Evolutionary conservation across 1,140 invertebrate genomes (phyloP).

Genomic region (Mercenaria mercenaria): DNA sequence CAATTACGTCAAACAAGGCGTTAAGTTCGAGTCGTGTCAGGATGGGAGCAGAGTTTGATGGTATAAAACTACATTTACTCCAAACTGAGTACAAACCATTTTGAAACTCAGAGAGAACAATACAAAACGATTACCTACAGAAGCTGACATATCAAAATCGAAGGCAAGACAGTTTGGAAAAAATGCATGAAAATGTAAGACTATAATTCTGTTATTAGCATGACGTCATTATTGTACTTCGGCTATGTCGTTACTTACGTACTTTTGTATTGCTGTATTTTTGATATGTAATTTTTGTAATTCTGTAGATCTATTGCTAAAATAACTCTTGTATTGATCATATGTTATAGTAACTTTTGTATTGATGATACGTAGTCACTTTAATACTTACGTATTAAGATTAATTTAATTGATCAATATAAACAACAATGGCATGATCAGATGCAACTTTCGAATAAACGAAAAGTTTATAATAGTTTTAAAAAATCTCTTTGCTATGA

Average conservation of each 20-base stretch:
- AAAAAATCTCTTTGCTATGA: too few relatives aligned
- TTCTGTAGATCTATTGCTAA: neutral
- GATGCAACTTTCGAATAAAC: too few relatives aligned
- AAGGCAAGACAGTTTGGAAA: neutral
- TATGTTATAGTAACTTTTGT: neutral
- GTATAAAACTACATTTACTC: neutral
- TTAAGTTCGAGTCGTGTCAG: neutral
- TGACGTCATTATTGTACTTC: neutral
- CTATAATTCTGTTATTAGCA: neutral
- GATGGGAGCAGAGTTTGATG: neutral
- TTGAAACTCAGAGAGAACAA: neutral
- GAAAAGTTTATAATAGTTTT: too few relatives aligned
- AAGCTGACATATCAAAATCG: neutral
- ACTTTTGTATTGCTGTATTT: neutral
- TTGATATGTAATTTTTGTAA: neutral
- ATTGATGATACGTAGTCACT: neutral
- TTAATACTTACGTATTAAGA: too few relatives aligned
- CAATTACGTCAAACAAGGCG: neutral
- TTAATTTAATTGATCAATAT: too few relatives aligned
- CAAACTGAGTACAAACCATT: neutral
- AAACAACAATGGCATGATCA: too few relatives aligned
- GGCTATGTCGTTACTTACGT: neutral
- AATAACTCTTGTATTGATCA: neutral
- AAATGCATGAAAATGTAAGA: conserved; percentile 45
- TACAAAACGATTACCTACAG: neutral